Evolutionary conservation across 2,888 invertebrate species (phyloP), one percentile per base, ranked within the genome.

Genomic region (Drosophila niveifrons): DNA sequence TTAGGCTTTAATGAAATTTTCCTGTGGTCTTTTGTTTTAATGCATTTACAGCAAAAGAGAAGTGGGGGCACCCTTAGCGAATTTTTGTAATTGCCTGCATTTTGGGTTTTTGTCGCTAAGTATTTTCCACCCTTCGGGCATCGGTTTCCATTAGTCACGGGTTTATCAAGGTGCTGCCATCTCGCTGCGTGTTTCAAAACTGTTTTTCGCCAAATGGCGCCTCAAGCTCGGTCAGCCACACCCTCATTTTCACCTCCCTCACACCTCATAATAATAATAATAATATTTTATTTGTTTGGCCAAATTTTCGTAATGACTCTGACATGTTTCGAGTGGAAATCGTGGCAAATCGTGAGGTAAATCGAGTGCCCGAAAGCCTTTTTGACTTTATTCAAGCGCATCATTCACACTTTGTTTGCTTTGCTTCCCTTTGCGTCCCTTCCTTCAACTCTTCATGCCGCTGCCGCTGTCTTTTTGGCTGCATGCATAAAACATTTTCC

Each of bases 101-200:
- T 71, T 67, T 71, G 58, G 62, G 72, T 72, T 76, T 55, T 78
- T 56, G 78, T 63, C 84, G 62, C 72, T 77, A 15, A 43, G 43
- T 11, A 63, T 64, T 74, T 73, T 80, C 73, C 78, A 80, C 80
- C 85, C 78, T 66, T 44, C 39, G 56, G 50, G 56, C 58, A 43
- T 66, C 28, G 58, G 41, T 47, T 64, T 50, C 58, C 88, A 86
- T 86, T 87, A 87, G 85, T 87, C 85, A 84, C 82, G 85, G 78
- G 67, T 47, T 56, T 87, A 86, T 86, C 87, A 82, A 76, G 84
- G 85, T 75, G 84, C 77, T 78, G 68, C 72, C 83, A 86, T 86
- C 81, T 69, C 43, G 8, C 9, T 17, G n/a, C 34, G 51, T 52
- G 51, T 41, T 23, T 29, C 31, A 62, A 62, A 58, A 72, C 18